Percentiles rank a stretch among this genome's conserved stretches.
These are phyloP conservation scores for Aulostomus chinensis DNA, from an alignment of 2,797 vertebrate species.

Conservation along the genomic window DNA sequence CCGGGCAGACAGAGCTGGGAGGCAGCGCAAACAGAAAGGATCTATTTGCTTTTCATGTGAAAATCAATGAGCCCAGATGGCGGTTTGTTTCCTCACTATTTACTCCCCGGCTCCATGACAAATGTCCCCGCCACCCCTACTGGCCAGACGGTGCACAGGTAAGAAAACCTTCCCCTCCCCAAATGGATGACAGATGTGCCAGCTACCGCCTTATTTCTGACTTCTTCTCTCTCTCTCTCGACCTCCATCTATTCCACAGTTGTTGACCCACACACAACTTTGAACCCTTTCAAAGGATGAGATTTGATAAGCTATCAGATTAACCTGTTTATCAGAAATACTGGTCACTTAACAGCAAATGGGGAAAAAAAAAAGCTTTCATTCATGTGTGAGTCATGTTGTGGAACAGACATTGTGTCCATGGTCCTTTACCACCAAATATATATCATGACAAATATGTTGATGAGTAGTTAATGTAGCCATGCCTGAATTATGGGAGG, in stretches of 20 bases:
- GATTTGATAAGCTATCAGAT: conserved; percentile 16
- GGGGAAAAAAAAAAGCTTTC: conserved; percentile 38
- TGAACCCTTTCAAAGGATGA: conserved; percentile 12
- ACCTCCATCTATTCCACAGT: conserved; percentile 2
- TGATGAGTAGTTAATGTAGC: conserved; percentile 35
- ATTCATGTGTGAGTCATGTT: conserved; percentile 55
- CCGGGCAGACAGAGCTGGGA: conserved; percentile 50
- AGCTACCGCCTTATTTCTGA: conserved; percentile 15
- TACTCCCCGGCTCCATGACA: conserved; percentile 66
- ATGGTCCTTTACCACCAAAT: conserved; percentile 37
- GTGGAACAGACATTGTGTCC: conserved; percentile 34
- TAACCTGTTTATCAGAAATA: conserved; percentile 21
- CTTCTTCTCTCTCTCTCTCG: conserved; percentile 2
- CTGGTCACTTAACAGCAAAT: conserved; percentile 7
- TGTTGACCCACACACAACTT: conserved; percentile 37
- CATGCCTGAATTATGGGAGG: conserved; percentile 30
- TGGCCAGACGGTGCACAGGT: conserved; percentile 59
- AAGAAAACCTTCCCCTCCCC: conserved; percentile 41
- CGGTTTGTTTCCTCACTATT: conserved; percentile 72
- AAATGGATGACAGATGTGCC: conserved; percentile 55
- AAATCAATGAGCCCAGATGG: conserved; percentile 78
- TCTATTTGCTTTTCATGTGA: conserved; percentile 77
- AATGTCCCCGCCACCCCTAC: conserved; percentile 62
- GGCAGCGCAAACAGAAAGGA: conserved; percentile 68
- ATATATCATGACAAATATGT: conserved; percentile 51